Conservation (phyloP, 1,140 invertebrate species). For the Hermetia illucens region DNA sequence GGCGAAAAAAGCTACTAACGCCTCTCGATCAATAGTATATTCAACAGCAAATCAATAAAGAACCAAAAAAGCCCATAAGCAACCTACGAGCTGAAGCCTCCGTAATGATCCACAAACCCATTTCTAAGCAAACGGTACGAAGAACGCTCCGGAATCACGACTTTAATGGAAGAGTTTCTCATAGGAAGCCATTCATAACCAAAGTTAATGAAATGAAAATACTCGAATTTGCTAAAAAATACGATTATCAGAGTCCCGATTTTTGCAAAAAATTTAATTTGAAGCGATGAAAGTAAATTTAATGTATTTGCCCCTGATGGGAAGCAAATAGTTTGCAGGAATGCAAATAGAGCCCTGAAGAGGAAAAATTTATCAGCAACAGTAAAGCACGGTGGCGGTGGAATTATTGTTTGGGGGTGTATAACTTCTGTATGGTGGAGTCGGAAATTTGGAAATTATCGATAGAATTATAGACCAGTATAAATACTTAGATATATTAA, state of each 20-base stretch:
- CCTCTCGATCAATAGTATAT: too few relatives aligned
- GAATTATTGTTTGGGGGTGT: conserved; percentile 22
- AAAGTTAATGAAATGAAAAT: conserved; percentile 6
- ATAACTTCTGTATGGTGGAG: conserved; percentile 12
- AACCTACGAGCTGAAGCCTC: too few relatives aligned
- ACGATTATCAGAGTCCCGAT: conserved; percentile 4
- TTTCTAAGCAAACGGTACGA: too few relatives aligned
- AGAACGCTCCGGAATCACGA: too few relatives aligned
- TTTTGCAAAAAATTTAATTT: conserved; percentile 12
- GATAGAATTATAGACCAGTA: conserved; percentile 8
- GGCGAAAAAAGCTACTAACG: too few relatives aligned
- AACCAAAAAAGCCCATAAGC: too few relatives aligned
- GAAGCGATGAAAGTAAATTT: conserved; percentile 16
- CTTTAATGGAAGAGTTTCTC: conserved; percentile 4
- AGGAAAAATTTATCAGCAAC: conserved; percentile 14
- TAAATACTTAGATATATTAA: conserved; percentile 10
- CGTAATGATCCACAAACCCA: too few relatives aligned
- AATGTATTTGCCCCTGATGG: conserved; percentile 10
- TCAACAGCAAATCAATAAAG: too few relatives aligned
- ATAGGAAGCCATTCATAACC: conserved; percentile 6
- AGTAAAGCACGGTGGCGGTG: conserved; percentile 24
- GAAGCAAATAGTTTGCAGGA: too few relatives aligned
- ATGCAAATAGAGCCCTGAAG: conserved; percentile 3
- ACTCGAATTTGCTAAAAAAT: conserved; percentile 9
- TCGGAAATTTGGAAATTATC: conserved; percentile 14